phyloP scores from a whole-genome alignment of 2,888 invertebrate genomes.

The Amiota communis region DNA sequence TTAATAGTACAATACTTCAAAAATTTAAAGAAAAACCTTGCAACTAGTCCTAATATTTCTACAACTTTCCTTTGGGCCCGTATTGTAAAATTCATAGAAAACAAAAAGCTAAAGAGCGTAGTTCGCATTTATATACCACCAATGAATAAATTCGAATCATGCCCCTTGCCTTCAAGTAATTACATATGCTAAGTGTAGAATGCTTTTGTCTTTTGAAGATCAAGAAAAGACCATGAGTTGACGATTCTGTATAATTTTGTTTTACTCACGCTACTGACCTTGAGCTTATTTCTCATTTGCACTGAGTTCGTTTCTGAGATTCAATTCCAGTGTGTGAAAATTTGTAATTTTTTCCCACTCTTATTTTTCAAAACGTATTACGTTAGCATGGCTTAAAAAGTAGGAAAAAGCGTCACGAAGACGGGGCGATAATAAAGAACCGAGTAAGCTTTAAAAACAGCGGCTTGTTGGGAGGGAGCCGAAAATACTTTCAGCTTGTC shows the following conservation, averaged over 20 bases:
- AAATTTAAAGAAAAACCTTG: too few relatives aligned
- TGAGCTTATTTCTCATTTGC: slow-evolving; percentile 61
- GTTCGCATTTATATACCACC: too few relatives aligned
- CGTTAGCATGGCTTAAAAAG: slow-evolving; percentile 27
- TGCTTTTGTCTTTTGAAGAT: slow-evolving; percentile 38
- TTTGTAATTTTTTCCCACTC: slow-evolving; percentile 60
- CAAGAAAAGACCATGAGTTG: slow-evolving; percentile 30
- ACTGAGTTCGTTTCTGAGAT: slow-evolving; percentile 36
- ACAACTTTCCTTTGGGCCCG: too few relatives aligned
- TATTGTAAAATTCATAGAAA: too few relatives aligned
- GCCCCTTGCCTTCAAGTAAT: too few relatives aligned
- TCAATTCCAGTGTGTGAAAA: slow-evolving; percentile 58
- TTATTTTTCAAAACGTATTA: slow-evolving; percentile 58
- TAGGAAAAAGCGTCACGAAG: background rate
- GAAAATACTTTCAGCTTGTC: too few relatives aligned
- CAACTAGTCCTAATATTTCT: too few relatives aligned
- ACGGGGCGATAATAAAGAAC: background rate
- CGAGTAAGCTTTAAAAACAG: background rate
- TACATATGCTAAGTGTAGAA: too few relatives aligned
- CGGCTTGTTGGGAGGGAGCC: too few relatives aligned
- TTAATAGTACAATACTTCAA: too few relatives aligned
- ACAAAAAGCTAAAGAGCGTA: too few relatives aligned
- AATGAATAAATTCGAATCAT: too few relatives aligned
- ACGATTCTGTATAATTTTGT: slow-evolving; percentile 26
- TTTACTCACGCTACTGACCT: slow-evolving; percentile 64